Conservation (phyloP, 2,113 vertebrate species). For the Psettodes erumei region DNA sequence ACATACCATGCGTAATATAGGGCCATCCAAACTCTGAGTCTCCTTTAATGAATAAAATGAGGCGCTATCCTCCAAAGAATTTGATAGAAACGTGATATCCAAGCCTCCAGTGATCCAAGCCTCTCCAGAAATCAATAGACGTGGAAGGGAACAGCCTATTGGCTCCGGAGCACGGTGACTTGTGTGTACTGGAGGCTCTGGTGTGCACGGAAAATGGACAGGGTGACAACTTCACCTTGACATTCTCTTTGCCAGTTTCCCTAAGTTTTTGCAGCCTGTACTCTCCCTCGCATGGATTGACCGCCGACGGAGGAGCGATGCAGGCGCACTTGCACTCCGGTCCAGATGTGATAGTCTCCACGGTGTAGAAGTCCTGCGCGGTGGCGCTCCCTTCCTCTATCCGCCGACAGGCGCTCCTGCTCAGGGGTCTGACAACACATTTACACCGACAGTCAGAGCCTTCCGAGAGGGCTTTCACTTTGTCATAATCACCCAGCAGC, state of each 20-base stretch:
- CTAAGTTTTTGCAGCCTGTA: slow-evolving; percentile 90
- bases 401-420: slow-evolving; percentile 89
- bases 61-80: background rate
- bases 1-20: slow-evolving; percentile 24
- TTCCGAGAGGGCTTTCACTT: slow-evolving; percentile 95
- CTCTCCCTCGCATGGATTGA: slow-evolving; percentile 93
- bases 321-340: slow-evolving; percentile 94
- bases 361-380: slow-evolving; percentile 89
- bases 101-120: slow-evolving; percentile 3
- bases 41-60: background rate
- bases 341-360: slow-evolving; percentile 94
- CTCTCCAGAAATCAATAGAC: background rate
- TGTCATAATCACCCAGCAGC: slow-evolving; percentile 97
- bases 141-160: background rate
- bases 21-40: slow-evolving; percentile 12
- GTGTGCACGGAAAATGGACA: background rate
- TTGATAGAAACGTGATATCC: slow-evolving; percentile 9
- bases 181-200: background rate
- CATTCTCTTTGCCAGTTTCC: slow-evolving; percentile 86
- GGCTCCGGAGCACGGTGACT: background rate
- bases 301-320: slow-evolving; percentile 90
- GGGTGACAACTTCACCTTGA: slow-evolving; percentile 88
- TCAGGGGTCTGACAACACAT: slow-evolving; percentile 94
- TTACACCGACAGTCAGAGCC: slow-evolving; percentile 95
- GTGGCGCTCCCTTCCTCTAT: slow-evolving; percentile 82